Evolutionary conservation across 2,888 invertebrate species (phyloP), one percentile per base, ranked within the genome.

Genomic region (Pollenia griseotomentosa): DNA sequence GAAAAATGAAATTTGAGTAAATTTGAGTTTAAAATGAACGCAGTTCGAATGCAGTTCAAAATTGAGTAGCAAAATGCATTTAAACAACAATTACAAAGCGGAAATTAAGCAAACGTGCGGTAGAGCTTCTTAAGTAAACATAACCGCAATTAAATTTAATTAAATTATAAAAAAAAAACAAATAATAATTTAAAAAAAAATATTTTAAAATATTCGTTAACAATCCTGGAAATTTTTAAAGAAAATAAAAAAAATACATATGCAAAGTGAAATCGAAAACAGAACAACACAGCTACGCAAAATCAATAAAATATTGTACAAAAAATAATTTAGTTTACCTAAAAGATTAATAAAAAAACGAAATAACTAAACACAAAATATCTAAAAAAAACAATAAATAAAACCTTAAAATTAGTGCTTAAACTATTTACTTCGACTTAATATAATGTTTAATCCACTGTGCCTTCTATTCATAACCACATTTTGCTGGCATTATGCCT

Each of bases 31-130:
- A 33, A 79, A 82, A 55, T 33, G 14, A 7, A 42, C 7, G 19
- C 23, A 23, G 23, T 23, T 44, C 63, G 33, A 48, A 59, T 7
- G 59, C 12, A 46, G 10, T 48, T 66, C 46, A 46, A 33, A 8
- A 81, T 77, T 51, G 63, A 70, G 63, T 46, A 63, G 16, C 55
- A 44, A 87, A 89, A 86, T 87, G 89, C 89, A 90, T 90, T 90
- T 90, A 91, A 90, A 90, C 90, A 88, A 89, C 88, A 88, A 88
- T 83, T 88, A 71, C 75, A 85, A 83, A 66, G 86, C 87, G 75
- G 80, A 84, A 87, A 85, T 71, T 85, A 63, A 68, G 57, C 88
- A 89, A 87, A 88, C 84, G 86, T 80, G 66, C 19, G 40, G 19
- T 71, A 66, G 70, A 85, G 78, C 68, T 89, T 55, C 75, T 48